Evolutionary conservation across 2,113 vertebrate species (phyloP).

Genomic region (Onychostruthus taczanowskii): DNA sequence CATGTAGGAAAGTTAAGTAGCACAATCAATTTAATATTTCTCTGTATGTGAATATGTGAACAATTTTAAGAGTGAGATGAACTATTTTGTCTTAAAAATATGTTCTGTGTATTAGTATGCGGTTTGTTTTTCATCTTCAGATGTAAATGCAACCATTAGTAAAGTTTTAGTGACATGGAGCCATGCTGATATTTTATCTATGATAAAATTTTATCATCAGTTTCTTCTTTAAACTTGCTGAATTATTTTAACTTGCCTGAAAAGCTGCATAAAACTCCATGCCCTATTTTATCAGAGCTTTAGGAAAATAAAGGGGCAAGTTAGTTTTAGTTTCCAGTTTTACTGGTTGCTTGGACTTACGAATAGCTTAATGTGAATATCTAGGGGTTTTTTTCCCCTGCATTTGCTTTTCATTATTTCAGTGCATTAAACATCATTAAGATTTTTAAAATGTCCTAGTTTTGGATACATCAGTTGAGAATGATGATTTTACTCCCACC

Average conservation of each 20-base stretch:
- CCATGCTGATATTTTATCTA: background rate
- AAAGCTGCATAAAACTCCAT: background rate
- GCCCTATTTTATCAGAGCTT: background rate
- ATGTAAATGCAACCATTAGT: background rate
- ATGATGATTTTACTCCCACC: background rate
- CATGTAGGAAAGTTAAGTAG: background rate
- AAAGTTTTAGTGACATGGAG: background rate
- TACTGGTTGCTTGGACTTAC: background rate
- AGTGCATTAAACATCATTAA: background rate
- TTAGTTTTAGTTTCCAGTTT: background rate
- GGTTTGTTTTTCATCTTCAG: background rate
- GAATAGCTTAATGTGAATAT: background rate
- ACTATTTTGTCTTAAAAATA: background rate
- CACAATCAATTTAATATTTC: background rate
- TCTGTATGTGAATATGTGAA: background rate
- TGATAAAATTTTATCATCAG: background rate
- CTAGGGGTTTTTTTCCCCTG: accelerated
- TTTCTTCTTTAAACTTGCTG: background rate
- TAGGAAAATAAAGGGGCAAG: background rate
- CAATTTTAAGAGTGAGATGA: background rate
- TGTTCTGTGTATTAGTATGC: background rate
- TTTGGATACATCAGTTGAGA: background rate
- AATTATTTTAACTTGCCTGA: background rate
- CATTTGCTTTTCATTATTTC: constrained; percentile 6
- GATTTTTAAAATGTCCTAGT: background rate